phyloP scores from a whole-genome alignment of 2,113 vertebrate genomes.

The Barnardius zonarius region DNA sequence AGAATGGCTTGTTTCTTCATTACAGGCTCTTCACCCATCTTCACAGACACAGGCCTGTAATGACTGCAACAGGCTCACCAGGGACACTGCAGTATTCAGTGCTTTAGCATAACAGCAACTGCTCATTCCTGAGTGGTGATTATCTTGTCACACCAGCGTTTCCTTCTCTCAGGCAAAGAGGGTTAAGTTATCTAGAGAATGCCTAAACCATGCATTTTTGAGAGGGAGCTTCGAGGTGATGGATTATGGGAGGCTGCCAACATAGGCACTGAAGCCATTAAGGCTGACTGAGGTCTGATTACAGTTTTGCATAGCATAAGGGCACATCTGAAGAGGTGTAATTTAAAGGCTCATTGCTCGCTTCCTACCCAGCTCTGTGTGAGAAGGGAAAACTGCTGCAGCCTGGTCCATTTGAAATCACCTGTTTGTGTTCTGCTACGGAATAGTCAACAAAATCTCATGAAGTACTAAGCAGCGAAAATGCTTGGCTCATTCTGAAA shows the following conservation, averaged over 20 bases:
- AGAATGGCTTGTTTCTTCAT: constrained; percentile 6
- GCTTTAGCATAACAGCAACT: background rate
- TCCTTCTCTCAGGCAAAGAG: background rate
- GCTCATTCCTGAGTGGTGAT: background rate
- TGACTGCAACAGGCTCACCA: background rate
- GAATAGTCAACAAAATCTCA: background rate
- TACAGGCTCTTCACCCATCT: constrained; percentile 14
- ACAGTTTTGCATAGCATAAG: constrained; percentile 33
- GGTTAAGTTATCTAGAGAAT: background rate
- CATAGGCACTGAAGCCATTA: background rate
- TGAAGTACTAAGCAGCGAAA: constrained; percentile 20
- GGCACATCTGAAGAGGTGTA: background rate
- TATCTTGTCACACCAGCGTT: constrained; percentile 9
- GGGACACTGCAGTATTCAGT: background rate
- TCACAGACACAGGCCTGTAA: background rate
- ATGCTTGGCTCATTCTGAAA: background rate
- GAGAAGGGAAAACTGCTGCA: background rate
- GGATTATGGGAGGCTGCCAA: background rate
- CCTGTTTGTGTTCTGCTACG: constrained; percentile 3
- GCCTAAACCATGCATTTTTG: background rate
- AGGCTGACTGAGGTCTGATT: background rate
- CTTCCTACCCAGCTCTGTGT: background rate
- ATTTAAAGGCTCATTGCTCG: constrained; percentile 52
- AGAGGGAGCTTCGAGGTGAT: background rate
- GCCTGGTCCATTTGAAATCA: constrained; percentile 26